These are phyloP conservation scores for Eilema griseolum DNA, from an alignment of 2,888 invertebrate species.

Conservation along the genomic window DNA sequence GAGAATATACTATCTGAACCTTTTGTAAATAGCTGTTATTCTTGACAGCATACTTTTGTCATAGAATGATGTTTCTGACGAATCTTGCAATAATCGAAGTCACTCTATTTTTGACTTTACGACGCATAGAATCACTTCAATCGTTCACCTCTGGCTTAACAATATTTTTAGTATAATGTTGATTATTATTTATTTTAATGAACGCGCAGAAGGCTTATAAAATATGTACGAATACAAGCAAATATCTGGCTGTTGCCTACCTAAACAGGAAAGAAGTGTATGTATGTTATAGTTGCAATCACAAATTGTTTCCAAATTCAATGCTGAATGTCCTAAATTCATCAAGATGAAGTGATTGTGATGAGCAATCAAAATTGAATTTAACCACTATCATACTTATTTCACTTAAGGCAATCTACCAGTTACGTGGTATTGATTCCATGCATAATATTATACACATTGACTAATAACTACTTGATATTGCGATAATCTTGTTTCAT, in stretches of 20 bases:
- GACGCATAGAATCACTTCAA: no score
- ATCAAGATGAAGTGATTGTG: constrained; percentile 32
- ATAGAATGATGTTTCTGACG: no score
- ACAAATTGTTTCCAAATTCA: background rate
- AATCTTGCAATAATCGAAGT: no score
- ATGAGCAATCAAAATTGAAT: constrained; percentile 26
- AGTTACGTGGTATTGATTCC: constrained; percentile 29
- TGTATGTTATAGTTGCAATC: background rate
- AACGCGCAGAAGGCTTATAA: background rate
- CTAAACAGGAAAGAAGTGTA: background rate
- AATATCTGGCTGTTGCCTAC: background rate
- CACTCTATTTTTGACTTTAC: no score
- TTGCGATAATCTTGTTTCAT: constrained; percentile 41
- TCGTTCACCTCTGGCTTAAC: no score
- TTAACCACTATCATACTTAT: constrained; percentile 29
- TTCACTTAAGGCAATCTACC: constrained; percentile 21
- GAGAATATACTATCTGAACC: background rate
- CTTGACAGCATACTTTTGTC: no score
- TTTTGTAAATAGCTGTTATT: no score
- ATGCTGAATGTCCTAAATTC: constrained; percentile 22
- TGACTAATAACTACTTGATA: constrained; percentile 36
- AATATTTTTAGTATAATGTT: no score
- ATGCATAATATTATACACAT: constrained; percentile 40
- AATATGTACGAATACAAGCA: background rate
- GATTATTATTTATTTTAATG: background rate